Evolutionary conservation across 2,888 invertebrate genomes (phyloP), one percentile per base, ranked within the genome.

Genomic region (Machimus rusticus): DNA sequence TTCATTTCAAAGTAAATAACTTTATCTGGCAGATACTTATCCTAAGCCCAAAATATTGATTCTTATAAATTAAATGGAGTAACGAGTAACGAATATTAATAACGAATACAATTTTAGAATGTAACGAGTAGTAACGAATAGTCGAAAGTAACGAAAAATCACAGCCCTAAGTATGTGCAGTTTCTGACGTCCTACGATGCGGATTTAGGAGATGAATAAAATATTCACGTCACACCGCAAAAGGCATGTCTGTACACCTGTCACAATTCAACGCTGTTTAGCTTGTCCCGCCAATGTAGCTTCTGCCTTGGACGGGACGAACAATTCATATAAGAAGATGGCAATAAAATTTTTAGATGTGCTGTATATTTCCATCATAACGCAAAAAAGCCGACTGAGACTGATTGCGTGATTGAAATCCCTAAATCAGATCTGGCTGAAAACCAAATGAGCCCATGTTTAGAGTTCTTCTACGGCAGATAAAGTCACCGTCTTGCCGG

Each of bases 341-440:
- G 66, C 66, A 66, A 66, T 66, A 66, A 66, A 23, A 66, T 23
- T 66, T 66, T 66, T n/a, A 19, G 66, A 28, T 23, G 5, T 12
- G 23, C 23, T 66, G 66, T 66, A 28, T 19, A 66, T 66, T 66
- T 28, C 66, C 28, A 66, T 66, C 66, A 66, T 66, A 66, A 66
- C 66, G 66, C 12, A 66, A 66, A 57, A 23, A 12, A 78, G 43
- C 43, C n/a, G 78, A n/a, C 78, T 39, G 78, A 78, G 28, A 78
- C 43, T 43, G 78, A 43, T 78, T 78, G 78, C 78, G 78, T 78
- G 78, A 78, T 43, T 78, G 78, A 78, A 78, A 78, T 78, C 39
- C 78, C 19, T 78, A 39, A 78, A 78, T 78, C 37, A 76, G 37
- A 76, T 66, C 19, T 66, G 66, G 66, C 28, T 66, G 66, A 66